Conservation (phyloP, 2,113 vertebrate genomes). For the Coturnix japonica region DNA sequence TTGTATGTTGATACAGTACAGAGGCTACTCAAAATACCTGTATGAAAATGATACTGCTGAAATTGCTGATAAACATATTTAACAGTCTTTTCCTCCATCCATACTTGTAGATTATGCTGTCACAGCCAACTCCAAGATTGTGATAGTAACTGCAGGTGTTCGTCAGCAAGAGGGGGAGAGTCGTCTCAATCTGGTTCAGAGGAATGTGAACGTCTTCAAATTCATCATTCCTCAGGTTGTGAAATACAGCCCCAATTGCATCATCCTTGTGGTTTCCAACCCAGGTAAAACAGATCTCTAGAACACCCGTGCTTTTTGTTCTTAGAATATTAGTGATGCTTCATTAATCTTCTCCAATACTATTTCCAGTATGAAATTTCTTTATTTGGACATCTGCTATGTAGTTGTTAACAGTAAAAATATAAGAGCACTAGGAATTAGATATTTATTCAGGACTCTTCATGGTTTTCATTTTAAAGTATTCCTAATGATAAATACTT, state of each 20-base stretch:
- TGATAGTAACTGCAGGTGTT: slow-evolving; percentile 93
- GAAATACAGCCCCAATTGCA: slow-evolving; percentile 94
- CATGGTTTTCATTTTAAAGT: not conserved
- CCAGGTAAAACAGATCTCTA: slow-evolving; percentile 79
- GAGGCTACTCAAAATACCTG: not conserved
- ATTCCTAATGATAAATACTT: not conserved
- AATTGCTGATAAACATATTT: not conserved
- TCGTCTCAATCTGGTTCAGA: slow-evolving; percentile 95
- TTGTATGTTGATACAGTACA: not conserved
- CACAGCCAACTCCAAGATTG: slow-evolving; percentile 92
- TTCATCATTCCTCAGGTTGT: slow-evolving; percentile 94
- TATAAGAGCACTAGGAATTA: not conserved
- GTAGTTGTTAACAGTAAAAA: not conserved
- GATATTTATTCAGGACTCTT: not conserved
- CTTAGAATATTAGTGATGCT: not conserved
- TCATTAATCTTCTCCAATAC: not conserved
- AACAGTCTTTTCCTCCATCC: not conserved
- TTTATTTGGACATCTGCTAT: not conserved
- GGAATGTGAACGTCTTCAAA: slow-evolving; percentile 96
- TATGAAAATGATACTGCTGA: not conserved
- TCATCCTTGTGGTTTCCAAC: slow-evolving; percentile 94
- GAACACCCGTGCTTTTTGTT: rapidly evolving
- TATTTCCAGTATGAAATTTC: not conserved
- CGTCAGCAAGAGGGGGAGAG: slow-evolving; percentile 98
- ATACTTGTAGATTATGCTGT: slow-evolving; percentile 87